Percentiles rank a stretch among this genome's conserved stretches.
These are phyloP conservation scores for Nesoenas mayeri DNA, from an alignment of 2,113 vertebrate genomes.

Conservation along the genomic window DNA sequence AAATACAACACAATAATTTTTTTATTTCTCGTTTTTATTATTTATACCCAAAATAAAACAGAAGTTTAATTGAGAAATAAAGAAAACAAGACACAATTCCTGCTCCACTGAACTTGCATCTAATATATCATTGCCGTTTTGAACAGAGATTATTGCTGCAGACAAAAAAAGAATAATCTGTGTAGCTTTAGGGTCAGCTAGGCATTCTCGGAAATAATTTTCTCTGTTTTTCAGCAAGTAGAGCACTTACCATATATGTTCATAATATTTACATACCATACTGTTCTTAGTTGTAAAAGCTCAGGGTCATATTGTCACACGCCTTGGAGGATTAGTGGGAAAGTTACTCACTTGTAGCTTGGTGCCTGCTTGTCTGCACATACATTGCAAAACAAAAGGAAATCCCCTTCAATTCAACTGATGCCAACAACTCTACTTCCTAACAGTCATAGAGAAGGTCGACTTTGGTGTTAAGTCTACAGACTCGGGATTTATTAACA, in stretches of 20 bases:
- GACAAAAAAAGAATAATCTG: not conserved
- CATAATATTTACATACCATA: conserved; percentile 64
- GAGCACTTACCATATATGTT: conserved; percentile 65
- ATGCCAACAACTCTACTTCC: conserved; percentile 36
- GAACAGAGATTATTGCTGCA: conserved; percentile 2
- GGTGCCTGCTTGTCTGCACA: conserved; percentile 69
- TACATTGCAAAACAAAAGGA: conserved; percentile 64
- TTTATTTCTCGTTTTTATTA: not conserved
- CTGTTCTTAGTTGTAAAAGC: conserved; percentile 56
- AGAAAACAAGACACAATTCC: not conserved
- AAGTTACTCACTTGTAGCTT: conserved; percentile 65
- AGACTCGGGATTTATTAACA: not conserved
- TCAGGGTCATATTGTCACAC: conserved; percentile 61
- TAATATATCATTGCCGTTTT: not conserved
- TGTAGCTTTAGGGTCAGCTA: conserved; percentile 30
- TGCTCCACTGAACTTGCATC: not conserved
- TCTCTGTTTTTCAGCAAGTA: conserved; percentile 48
- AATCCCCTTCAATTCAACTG: conserved; percentile 55
- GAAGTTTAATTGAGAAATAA: conserved; percentile 26
- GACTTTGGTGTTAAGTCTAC: not conserved
- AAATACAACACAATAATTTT: not conserved
- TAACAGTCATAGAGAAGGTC: not conserved
- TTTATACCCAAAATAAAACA: conserved; percentile 7
- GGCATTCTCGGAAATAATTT: not conserved
- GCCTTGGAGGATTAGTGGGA: conserved; percentile 62